These are phyloP conservation scores for Meta bourneti DNA, from an alignment of 2,888 invertebrate genomes.

Conservation along the genomic window DNA sequence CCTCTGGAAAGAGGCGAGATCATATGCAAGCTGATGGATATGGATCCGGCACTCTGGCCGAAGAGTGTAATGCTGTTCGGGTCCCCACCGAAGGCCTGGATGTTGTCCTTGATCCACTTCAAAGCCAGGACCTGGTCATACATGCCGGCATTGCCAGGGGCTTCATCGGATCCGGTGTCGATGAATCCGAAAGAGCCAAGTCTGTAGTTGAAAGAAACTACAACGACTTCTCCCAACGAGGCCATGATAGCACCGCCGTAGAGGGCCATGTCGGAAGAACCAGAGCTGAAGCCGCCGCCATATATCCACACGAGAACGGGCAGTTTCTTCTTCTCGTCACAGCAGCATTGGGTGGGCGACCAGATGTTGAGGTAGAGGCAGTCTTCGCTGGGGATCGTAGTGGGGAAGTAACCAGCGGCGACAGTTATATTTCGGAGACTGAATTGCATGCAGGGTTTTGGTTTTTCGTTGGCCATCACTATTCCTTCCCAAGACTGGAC, in stretches of 20 bases:
- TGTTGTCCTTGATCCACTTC: constrained; percentile 79
- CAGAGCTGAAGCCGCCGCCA: constrained; percentile 79
- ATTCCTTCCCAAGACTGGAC: constrained; percentile 63
- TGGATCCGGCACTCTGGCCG: constrained; percentile 79
- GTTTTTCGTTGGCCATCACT: constrained; percentile 41
- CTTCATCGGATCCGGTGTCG: constrained; percentile 78
- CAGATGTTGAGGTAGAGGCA: constrained; percentile 92
- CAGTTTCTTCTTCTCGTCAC: background rate
- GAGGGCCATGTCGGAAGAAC: constrained; percentile 79
- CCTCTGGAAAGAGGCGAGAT: constrained; percentile 73
- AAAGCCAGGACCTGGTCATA: constrained; percentile 79
- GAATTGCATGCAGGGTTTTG: constrained; percentile 69
- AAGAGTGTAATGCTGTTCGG: constrained; percentile 79
- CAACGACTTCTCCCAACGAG: constrained; percentile 82
- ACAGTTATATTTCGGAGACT: background rate
- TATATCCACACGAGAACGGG: constrained; percentile 87
- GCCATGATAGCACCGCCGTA: constrained; percentile 83
- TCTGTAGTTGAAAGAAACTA: constrained; percentile 83
- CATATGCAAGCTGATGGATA: constrained; percentile 77
- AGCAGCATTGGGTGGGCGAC: constrained; percentile 84
- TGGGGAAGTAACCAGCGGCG: constrained; percentile 12
- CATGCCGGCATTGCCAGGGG: constrained; percentile 80
- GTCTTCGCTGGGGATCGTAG: constrained; percentile 84
- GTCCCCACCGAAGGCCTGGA: constrained; percentile 79
- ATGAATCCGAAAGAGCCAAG: constrained; percentile 82